Conservation (phyloP, 2,888 invertebrate genomes). For the Hirtodrosophila duncani region DNA sequence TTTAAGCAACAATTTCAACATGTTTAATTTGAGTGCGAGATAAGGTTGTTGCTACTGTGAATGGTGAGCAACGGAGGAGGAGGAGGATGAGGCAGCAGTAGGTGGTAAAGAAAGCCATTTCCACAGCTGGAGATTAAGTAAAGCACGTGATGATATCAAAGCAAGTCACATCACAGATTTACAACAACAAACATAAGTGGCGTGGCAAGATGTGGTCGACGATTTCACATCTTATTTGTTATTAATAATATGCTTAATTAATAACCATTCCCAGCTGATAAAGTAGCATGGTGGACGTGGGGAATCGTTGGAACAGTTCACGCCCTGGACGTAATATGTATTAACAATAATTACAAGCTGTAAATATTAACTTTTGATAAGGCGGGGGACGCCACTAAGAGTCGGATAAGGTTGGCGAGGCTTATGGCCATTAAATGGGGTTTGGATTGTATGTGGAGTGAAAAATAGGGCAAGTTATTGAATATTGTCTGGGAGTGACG, state of each 20-base stretch:
- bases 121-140: too few relatives aligned
- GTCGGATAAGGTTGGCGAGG: slow-evolving; percentile 7
- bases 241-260: slow-evolving; percentile 38
- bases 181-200: slow-evolving; percentile 12
- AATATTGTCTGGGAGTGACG: too few relatives aligned
- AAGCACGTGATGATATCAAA: too few relatives aligned
- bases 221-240: slow-evolving; percentile 19
- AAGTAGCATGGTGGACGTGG: too few relatives aligned
- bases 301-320: slow-evolving; percentile 13
- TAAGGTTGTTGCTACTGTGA: too few relatives aligned
- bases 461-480: slow-evolving; percentile 24
- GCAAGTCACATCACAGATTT: too few relatives aligned
- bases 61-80: too few relatives aligned
- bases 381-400: background rate
- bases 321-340: slow-evolving; percentile 23
- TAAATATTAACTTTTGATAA: slow-evolving; percentile 44
- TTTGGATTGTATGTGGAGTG: slow-evolving; percentile 1
- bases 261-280: slow-evolving; percentile 38
- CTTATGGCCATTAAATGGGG: slow-evolving; percentile 11
- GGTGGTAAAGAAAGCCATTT: too few relatives aligned
- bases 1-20: too few relatives aligned
- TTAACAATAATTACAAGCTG: slow-evolving; percentile 39
- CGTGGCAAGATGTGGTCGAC: slow-evolving; percentile 1
- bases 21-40: too few relatives aligned
- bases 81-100: too few relatives aligned